phyloP scores from a whole-genome alignment of 23 tunicate genomes.

The Ciona savignyi region DNA sequence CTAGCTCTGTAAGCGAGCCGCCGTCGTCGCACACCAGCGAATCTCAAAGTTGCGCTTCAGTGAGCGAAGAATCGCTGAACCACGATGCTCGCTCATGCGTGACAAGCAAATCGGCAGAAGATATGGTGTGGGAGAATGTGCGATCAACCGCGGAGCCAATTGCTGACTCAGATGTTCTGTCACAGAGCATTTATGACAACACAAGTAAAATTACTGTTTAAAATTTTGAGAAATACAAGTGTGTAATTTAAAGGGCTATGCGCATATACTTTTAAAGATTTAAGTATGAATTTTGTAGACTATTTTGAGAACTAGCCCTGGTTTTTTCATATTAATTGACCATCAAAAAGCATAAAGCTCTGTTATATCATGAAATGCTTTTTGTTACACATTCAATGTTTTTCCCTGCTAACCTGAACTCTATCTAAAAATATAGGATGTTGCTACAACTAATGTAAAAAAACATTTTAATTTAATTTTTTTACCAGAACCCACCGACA shows the following conservation, averaged over 20 bases:
- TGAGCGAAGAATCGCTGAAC: neutral
- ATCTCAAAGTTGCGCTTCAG: neutral
- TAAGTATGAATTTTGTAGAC: no score
- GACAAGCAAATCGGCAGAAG: neutral
- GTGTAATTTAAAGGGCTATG: neutral
- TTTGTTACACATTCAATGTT: no score
- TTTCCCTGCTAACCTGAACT: neutral
- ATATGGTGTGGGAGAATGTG: constrained; percentile 12
- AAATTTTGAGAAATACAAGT: neutral
- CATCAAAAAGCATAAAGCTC: no score
- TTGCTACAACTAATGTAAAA: neutral
- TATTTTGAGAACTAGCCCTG: no score
- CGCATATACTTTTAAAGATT: neutral
- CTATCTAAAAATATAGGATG: neutral
- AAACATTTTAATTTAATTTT: no score
- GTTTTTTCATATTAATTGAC: no score
- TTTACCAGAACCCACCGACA: constrained; percentile 50
- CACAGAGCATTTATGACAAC: constrained; percentile 34
- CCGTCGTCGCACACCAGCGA: no score
- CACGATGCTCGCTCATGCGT: no score
- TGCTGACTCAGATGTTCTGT: neutral
- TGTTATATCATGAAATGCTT: no score
- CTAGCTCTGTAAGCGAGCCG: no score
- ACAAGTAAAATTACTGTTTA: constrained; percentile 17
- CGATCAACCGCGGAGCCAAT: neutral